Base-by-base conservation (phyloP, 2,797 vertebrate genomes). In the Myotis pilosus region DNA sequence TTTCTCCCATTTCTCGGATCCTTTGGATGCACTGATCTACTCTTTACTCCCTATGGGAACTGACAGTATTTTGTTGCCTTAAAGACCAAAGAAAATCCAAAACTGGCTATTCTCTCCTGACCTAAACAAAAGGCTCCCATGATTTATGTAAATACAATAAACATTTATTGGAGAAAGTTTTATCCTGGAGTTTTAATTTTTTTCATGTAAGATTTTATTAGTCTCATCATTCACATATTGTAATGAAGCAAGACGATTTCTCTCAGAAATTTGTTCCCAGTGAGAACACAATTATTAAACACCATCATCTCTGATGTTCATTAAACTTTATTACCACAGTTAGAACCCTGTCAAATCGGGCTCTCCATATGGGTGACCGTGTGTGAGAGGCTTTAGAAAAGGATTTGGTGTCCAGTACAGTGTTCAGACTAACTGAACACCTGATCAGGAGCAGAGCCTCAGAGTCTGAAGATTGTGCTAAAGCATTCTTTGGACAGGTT, bases 221-320 rank as follows among this genome's bases (percentile, higher is more conserved):
- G 94, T 81, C 89, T 97, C 92, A 97, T 98, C 93, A 96, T 86
- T 98, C 97, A 97, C 38, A 84, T 87, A 84, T 13, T 96, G 25
- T 97, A 98, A 98, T 96, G 97, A 96, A 97, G 86, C 44, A 97
- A 96, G 96, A 97, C 95, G 38, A 97, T 97, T 97, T 95, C 94
- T 98, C 91, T 94, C 49, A 1, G 64, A 97, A 98, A 97, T 92
- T 93, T 95, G 85, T 95, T 98, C 95, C 97, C 96, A 96, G 78
- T 96, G 97, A 97, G 97, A 97, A 97, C 57, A 91, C 92, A 97
- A 92, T 98, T 98, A 97, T 98, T 98, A 98, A 98, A 98, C 97
- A 94, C 44, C 83, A 97, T 97, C 91, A 97, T 97, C 94, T 91
- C 74, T 96, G 96, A 95, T 96, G 98, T 97, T 97, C 98, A 98